Conservation (phyloP, 2,888 invertebrate species). For the Panzeria rudis region DNA sequence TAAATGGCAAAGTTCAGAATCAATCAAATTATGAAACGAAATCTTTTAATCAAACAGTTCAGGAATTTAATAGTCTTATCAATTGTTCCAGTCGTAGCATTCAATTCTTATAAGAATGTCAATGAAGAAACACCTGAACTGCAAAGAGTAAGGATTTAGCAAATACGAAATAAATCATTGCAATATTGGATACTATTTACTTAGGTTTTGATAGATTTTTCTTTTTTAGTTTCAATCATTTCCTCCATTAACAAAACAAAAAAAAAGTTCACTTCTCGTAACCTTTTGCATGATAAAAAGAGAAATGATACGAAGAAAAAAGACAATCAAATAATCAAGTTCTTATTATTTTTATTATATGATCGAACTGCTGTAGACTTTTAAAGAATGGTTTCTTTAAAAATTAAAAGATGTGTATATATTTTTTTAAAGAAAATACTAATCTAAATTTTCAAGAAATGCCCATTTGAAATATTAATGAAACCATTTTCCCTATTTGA, state of each 20-base stretch:
- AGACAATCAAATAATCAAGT: conserved; percentile 18
- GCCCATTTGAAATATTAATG: no score
- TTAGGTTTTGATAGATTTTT: background rate
- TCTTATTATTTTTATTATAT: background rate
- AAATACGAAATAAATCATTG: conserved; percentile 10
- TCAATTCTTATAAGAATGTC: conserved; percentile 3
- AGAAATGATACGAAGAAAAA: background rate
- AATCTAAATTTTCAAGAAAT: no score
- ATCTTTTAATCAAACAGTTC: conserved; percentile 1
- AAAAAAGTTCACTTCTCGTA: conserved; percentile 24
- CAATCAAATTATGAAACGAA: conserved; percentile 1
- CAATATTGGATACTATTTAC: conserved; percentile 24
- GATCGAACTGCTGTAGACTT: background rate
- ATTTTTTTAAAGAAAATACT: no score
- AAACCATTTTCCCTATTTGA: no score
- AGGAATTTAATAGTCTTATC: conserved; percentile 8
- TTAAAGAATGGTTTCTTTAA: background rate
- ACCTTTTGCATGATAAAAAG: conserved; percentile 8
- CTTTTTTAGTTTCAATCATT: conserved; percentile 2
- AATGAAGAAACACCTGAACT: conserved; percentile 38
- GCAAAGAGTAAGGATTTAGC: conserved; percentile 24
- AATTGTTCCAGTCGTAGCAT: conserved; percentile 4
- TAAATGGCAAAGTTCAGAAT: conserved; percentile 37
- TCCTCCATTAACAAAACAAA: background rate
- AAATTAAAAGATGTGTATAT: background rate